Conservation (phyloP, 2,888 invertebrate genomes). For the Ptilodon capucinus region DNA sequence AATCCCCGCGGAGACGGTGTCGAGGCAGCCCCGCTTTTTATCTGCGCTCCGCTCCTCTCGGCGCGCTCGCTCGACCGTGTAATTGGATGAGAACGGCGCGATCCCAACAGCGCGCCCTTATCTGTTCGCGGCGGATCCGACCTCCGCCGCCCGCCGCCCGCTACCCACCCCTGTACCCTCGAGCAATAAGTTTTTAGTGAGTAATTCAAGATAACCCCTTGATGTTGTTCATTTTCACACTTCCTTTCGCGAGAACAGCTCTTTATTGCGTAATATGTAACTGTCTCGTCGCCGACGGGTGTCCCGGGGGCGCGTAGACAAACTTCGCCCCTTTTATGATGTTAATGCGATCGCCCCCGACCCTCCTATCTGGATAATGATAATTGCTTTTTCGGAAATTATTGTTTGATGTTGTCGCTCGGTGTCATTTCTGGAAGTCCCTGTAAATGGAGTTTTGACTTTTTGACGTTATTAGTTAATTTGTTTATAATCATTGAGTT, state of each 20-base stretch:
- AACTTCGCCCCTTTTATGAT: conserved; percentile 79
- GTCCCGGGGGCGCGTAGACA: conserved; percentile 72
- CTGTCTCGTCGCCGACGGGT: conserved; percentile 77
- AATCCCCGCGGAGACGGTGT: conserved; percentile 77
- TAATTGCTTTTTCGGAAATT: conserved; percentile 81
- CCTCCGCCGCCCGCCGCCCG: conserved; percentile 47
- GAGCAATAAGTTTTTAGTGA: conserved; percentile 82
- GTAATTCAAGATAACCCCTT: conserved; percentile 83
- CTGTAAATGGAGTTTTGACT: conserved; percentile 58
- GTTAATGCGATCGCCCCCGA: conserved; percentile 79
- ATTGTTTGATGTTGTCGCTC: conserved; percentile 80
- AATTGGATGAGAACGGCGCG: conserved; percentile 82
- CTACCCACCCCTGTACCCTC: conserved; percentile 54
- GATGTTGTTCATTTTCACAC: conserved; percentile 83
- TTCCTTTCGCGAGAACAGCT: conserved; percentile 83
- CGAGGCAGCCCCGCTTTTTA: conserved; percentile 73
- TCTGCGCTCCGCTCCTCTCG: conserved; percentile 74
- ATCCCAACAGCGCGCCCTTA: conserved; percentile 82
- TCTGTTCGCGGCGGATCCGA: conserved; percentile 80
- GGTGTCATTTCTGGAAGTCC: conserved; percentile 60
- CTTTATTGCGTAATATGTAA: conserved; percentile 83
- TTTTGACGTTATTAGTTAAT: conserved; percentile 63
- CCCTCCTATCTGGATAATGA: conserved; percentile 79
- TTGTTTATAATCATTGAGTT: conserved; percentile 33
- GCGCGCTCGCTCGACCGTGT: conserved; percentile 80